Evolutionary conservation across 2,888 invertebrate species (phyloP), one percentile per base, ranked within the genome.

Genomic region (Reticulitermes lucifugus): DNA sequence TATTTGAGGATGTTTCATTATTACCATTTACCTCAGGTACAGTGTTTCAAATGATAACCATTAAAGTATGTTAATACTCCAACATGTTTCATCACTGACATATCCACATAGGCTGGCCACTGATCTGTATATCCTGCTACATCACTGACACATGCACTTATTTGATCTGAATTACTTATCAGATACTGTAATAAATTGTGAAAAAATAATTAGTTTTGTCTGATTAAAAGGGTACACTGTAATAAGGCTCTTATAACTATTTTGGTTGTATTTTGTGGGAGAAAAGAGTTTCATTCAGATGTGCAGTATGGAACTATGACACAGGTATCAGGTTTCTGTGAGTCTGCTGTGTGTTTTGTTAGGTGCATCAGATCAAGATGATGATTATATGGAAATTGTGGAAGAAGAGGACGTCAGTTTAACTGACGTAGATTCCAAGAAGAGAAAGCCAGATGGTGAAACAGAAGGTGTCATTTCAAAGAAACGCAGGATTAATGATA

Each of bases 381-480:
- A 79, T 79, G 79, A 79, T 51, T 55, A 51, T 4, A 1, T 65
- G 12, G 51, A 25, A 79, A 29, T 79, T 22, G 79, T 46, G 41
- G 79, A 55, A 25, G n/a, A 55, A 79, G 12, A 35, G 7, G 35
- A 80, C 21, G 2, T 2, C 10, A n/a, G 2, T 12, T 59, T 35
- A 60, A 0, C 22, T 5, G 2, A 14, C n/a, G 25, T n/a, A 25
- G 81, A 43, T 18, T 46, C 81, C 18, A 81, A 70, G 46, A 81
- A 81, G 70, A 81, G 81, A 43, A 81, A 81, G 35, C 25, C 81
- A 43, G 70, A n/a, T 65, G 65, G 65, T 25, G 59, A 59, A 80
- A 21, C 46, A 43, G 18, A 70, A 25, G 81, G 46, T n/a, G 7
- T 43, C 21, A 59, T 65, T 65, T 9, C 70, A 22, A 81, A 81